Conservation (phyloP, 1,140 invertebrate species). For the Drosophila novamexicana region DNA sequence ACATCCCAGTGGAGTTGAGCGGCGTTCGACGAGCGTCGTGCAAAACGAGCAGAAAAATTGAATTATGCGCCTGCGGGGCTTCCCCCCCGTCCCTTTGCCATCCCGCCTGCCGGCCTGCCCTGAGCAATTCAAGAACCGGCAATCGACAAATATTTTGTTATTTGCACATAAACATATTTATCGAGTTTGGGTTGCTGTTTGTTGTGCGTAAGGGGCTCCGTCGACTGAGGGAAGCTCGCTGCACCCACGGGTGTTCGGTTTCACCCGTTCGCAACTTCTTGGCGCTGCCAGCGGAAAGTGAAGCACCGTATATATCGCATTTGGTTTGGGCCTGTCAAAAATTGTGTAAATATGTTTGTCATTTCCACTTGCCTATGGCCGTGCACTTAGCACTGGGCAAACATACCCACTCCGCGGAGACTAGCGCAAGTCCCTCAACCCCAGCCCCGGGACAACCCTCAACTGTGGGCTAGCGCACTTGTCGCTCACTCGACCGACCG, state of each 20-base stretch:
- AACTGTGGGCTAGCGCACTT: slow-evolving; percentile 61
- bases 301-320: slow-evolving; percentile 6
- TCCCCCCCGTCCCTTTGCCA: slow-evolving; percentile 43
- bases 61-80: slow-evolving; percentile 83
- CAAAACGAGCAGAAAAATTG: slow-evolving; percentile 84
- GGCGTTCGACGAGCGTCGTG: slow-evolving; percentile 71
- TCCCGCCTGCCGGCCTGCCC: slow-evolving; percentile 9
- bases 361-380: slow-evolving; percentile 79
- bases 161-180: slow-evolving; percentile 83
- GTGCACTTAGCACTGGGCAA: slow-evolving; percentile 75
- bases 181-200: slow-evolving; percentile 65
- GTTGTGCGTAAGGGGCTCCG: slow-evolving; percentile 17
- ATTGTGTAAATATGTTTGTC: slow-evolving; percentile 84
- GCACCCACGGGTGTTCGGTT: slow-evolving; percentile 80
- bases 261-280: slow-evolving; percentile 69
- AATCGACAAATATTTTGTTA: slow-evolving; percentile 83
- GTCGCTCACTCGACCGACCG: slow-evolving; percentile 47
- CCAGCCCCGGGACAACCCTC: slow-evolving; percentile 27
- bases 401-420: slow-evolving; percentile 33
- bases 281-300: not conserved
- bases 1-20: slow-evolving; percentile 71
- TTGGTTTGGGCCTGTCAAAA: slow-evolving; percentile 78
- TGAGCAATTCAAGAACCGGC: slow-evolving; percentile 49
- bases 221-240: slow-evolving; percentile 17
- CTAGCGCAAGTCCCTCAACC: not conserved